Evolutionary conservation across 2,113 vertebrate species (phyloP), one percentile per base, ranked within the genome.

Genomic region (Corydoras sp.): DNA sequence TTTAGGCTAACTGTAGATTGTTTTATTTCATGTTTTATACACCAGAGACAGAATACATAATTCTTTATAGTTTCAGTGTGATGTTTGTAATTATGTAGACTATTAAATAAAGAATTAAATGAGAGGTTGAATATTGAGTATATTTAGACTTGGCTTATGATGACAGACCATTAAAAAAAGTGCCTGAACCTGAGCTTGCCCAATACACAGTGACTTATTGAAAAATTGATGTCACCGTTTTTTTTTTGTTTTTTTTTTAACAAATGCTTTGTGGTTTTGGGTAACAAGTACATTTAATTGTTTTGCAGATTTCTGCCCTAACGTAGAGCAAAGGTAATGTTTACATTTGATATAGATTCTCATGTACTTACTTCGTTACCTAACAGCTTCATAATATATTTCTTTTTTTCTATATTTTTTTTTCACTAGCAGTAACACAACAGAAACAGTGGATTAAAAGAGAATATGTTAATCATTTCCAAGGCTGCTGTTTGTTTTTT

Each of bases 371-470:
- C 31, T 56, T 43, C 12, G 2, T 43, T 43, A 43, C 35, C 7
- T 1, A 43, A 43, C 35, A 43, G 35, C 35, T 43, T 43, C 35
- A 24, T 24, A 24, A 24, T 24, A 24, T 24, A n/a, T 24, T 24
- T 2, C 2, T 24, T 24, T 24, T 24, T 24, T 24, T 24, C 18
- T 24, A 24, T 24, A 24, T 24, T 64, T 12, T n/a, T 32, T 9
- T 67, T 51, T 5, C 12, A 13, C n/a, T 32, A n/a, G 2, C 65
- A 68, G 65, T 13, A 68, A 68, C 31, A 43, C 31, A 68, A 68
- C 65, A 56, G 65, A 68, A 68, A n/a, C 13, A 9, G 9, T 24
- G n/a, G 54, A 12, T 10, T 68, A 58, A 31, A 55, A 29, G 50
- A 65, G 12, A 15, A 29, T 14, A 11, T 61, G 9, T 30, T 61